Evolutionary conservation across 2,113 vertebrate genomes (phyloP).

Genomic region (Cryptoleucopteryx plumbea): DNA sequence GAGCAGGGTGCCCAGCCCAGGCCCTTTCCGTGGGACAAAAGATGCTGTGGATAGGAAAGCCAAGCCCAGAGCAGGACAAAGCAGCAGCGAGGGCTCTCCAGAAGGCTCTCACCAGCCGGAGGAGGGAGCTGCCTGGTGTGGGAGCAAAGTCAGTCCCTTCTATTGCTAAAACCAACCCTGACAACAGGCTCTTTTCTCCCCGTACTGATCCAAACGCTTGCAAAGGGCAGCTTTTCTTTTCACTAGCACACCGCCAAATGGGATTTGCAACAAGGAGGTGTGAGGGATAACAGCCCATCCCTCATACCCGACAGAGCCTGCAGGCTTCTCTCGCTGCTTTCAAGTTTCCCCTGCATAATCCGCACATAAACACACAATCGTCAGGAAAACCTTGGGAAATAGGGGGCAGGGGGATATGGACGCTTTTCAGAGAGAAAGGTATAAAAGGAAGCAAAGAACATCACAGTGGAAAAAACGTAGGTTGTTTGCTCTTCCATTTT

Average conservation of each 20-base stretch:
- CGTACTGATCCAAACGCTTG: neutral
- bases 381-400: slow-evolving; percentile 48
- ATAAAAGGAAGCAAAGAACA: slow-evolving; percentile 41
- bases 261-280: slow-evolving; percentile 13
- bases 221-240: slow-evolving; percentile 2
- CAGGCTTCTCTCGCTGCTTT: slow-evolving; percentile 22
- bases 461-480: slow-evolving; percentile 9
- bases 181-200: neutral
- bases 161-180: neutral
- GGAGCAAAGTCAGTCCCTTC: neutral
- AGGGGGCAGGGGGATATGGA: slow-evolving; percentile 36
- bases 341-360: slow-evolving; percentile 22
- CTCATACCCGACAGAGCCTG: neutral
- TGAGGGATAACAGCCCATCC: slow-evolving; percentile 4
- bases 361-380: slow-evolving; percentile 35
- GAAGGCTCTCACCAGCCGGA: neutral
- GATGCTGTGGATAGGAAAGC: neutral
- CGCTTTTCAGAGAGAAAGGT: slow-evolving; percentile 18
- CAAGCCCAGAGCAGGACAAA: neutral
- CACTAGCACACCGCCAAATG: neutral
- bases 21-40: neutral
- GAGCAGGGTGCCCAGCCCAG: neutral
- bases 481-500: neutral
- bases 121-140: neutral
- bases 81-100: neutral